These are phyloP conservation scores for Lepeophtheirus nordmannii DNA, from an alignment of 2,888 invertebrate species.

Conservation along the genomic window DNA sequence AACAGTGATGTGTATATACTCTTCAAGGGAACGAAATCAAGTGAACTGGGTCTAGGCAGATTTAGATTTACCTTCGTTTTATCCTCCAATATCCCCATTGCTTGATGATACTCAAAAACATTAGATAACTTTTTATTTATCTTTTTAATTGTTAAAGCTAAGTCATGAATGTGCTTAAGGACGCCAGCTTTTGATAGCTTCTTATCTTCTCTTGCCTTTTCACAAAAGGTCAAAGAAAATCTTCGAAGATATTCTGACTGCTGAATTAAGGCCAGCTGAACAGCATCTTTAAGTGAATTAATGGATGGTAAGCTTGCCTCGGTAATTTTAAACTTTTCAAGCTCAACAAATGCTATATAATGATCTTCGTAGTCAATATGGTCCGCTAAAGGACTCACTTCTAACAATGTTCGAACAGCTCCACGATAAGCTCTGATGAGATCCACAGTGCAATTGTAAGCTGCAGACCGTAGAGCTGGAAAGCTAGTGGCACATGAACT, in stretches of 20 bases:
- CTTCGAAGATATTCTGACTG: conserved; percentile 20
- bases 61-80: background rate
- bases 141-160: conserved; percentile 1
- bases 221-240: conserved; percentile 20
- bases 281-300: conserved; percentile 8
- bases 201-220: conserved; percentile 17
- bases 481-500: background rate
- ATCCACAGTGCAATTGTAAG: background rate
- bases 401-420: conserved; percentile 14
- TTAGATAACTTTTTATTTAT: conserved; percentile 13
- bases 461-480: conserved; percentile 10
- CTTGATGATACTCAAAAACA: conserved; percentile 19
- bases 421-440: conserved; percentile 17
- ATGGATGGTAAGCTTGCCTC: background rate
- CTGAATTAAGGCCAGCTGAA: conserved; percentile 16
- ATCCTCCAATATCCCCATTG: conserved; percentile 8
- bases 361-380: conserved; percentile 20
- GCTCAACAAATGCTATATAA: conserved; percentile 23
- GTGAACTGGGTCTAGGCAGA: background rate
- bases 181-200: conserved; percentile 13
- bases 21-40: conserved; percentile 3
- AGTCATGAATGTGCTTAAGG: conserved; percentile 5
- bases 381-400: conserved; percentile 23
- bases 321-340: conserved; percentile 11
- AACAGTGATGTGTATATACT: conserved; percentile 16